Conservation (phyloP, 2,888 invertebrate species). For the Conchocele bisecta region DNA sequence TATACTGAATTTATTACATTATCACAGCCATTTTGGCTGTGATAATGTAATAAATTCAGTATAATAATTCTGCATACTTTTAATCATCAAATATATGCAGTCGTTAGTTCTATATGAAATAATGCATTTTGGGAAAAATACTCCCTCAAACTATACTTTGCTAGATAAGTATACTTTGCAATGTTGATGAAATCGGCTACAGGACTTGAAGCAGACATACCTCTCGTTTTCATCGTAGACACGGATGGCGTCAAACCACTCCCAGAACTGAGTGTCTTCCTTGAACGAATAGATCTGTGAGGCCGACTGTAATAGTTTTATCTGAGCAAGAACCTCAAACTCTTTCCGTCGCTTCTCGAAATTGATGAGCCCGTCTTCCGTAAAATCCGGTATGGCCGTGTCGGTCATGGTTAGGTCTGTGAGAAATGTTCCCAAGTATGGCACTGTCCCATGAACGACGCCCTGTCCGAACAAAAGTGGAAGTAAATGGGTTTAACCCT, state of each 20-base stretch:
- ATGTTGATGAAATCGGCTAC: too few relatives aligned
- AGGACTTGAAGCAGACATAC: slow-evolving; percentile 84
- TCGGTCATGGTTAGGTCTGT: slow-evolving; percentile 99
- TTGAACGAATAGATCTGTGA: slow-evolving; percentile 96
- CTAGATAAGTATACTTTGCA: too few relatives aligned
- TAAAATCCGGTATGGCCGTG: slow-evolving; percentile 87
- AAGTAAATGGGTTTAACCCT: too few relatives aligned
- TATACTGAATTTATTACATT: too few relatives aligned
- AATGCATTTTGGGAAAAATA: too few relatives aligned
- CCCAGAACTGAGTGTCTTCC: slow-evolving; percentile 93
- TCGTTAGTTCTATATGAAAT: too few relatives aligned
- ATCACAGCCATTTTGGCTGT: too few relatives aligned
- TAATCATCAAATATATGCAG: too few relatives aligned
- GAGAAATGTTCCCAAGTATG: slow-evolving; percentile 98
- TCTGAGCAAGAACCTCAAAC: slow-evolving; percentile 98
- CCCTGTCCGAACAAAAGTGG: slow-evolving; percentile 61
- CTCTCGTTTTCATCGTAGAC: slow-evolving; percentile 96
- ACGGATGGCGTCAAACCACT: slow-evolving; percentile 97
- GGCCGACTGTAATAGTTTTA: slow-evolving; percentile 96
- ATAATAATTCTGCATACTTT: too few relatives aligned
- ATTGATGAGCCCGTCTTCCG: slow-evolving; percentile 90
- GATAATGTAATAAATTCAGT: too few relatives aligned
- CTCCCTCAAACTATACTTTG: too few relatives aligned
- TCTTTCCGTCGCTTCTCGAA: slow-evolving; percentile 99
- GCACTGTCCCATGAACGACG: slow-evolving; percentile 91